Percentiles rank a stretch among this genome's conserved stretches.
phyloP scores from a whole-genome alignment of 2,797 vertebrate species.

The Anguilla obscura region DNA sequence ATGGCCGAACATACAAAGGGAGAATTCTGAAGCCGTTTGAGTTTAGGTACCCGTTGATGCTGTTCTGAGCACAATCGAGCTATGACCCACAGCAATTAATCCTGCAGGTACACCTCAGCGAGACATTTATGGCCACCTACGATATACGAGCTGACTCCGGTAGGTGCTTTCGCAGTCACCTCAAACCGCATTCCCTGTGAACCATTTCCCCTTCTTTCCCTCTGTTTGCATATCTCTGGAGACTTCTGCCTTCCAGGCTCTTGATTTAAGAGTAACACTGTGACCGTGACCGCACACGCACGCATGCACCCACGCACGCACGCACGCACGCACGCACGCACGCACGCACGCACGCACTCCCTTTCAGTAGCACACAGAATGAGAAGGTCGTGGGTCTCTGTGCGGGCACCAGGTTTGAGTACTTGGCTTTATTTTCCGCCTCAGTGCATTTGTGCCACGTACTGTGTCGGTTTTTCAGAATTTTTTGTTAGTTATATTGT shows the following conservation, averaged over 20 bases:
- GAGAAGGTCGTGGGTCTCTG: background rate
- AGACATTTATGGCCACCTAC: constrained; percentile 27
- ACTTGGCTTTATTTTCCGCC: background rate
- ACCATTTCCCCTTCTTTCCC: constrained; percentile 18
- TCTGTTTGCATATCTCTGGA: constrained; percentile 20
- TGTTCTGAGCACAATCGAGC: background rate
- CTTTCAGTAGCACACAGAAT: constrained; percentile 4
- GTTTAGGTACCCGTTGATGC: background rate
- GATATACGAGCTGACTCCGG: background rate
- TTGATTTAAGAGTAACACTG: constrained; percentile 29
- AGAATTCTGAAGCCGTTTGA: background rate
- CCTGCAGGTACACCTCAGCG: background rate
- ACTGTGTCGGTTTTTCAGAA: background rate
- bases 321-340: too few species aligned
- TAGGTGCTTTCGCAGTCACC: background rate
- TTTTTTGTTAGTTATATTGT: background rate
- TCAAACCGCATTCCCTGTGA: constrained; percentile 20
- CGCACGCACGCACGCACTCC: background rate
- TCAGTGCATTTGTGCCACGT: background rate
- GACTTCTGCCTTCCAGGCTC: background rate
- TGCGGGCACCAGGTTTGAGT: background rate
- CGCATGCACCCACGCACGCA: background rate
- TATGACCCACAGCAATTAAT: background rate
- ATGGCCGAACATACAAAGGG: background rate
- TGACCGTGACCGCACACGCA: background rate